Evolutionary conservation across 2,797 vertebrate species (phyloP).

Genomic region (Dipus sagitta): DNA sequence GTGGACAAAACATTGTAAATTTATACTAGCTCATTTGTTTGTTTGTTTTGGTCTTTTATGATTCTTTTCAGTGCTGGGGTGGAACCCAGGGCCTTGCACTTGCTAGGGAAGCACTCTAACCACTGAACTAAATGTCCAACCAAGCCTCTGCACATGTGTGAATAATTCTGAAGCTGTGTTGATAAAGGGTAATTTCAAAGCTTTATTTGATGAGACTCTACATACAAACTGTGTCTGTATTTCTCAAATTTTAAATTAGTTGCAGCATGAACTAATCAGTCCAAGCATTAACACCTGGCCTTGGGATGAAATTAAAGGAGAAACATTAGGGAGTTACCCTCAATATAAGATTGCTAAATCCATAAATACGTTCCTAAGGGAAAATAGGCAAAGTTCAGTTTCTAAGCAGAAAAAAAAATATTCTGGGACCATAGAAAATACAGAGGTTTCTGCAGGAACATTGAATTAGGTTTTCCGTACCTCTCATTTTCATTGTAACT

Average conservation of each 20-base stretch:
- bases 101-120: no score
- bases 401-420: conserved; percentile 51
- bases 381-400: conserved; percentile 62
- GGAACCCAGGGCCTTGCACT: no score
- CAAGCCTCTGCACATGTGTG: not conserved
- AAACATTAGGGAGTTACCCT: conserved; percentile 70
- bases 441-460: conserved; percentile 30
- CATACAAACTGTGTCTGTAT: not conserved
- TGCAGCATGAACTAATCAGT: conserved; percentile 67
- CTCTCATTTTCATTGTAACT: conserved; percentile 64
- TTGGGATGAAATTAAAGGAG: conserved; percentile 81
- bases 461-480: conserved; percentile 48
- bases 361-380: conserved; percentile 75
- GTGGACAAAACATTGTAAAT: conserved; percentile 7
- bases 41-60: no score
- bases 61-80: no score
- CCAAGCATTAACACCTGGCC: conserved; percentile 73
- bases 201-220: conserved; percentile 39
- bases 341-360: conserved; percentile 68
- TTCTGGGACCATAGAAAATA: conserved; percentile 47
- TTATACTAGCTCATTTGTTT: no score
- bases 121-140: no score
- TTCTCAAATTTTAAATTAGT: conserved; percentile 73
- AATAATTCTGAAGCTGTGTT: conserved; percentile 55
- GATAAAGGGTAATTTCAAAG: conserved; percentile 61